Percentiles rank a stretch among this genome's conserved stretches.
These are phyloP conservation scores for Drosophila cardini DNA, from an alignment of 1,140 invertebrate species.

Conservation along the genomic window DNA sequence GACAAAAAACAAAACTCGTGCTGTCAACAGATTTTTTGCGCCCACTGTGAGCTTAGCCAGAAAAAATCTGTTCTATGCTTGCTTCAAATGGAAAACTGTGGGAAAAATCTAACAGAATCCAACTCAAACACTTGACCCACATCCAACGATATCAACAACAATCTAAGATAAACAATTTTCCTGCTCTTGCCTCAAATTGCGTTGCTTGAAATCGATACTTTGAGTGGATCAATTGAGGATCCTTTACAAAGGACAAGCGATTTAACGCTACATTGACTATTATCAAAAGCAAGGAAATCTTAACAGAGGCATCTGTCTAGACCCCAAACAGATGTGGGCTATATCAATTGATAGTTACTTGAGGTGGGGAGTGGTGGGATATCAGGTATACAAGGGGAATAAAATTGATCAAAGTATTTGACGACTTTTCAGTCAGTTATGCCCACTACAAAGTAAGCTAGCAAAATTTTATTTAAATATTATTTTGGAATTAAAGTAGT, in stretches of 20 bases:
- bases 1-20: slow-evolving; percentile 32
- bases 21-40: slow-evolving; percentile 27
- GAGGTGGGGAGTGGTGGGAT: slow-evolving; percentile 13
- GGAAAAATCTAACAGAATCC: slow-evolving; percentile 25
- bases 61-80: slow-evolving; percentile 36
- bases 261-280: slow-evolving; percentile 72
- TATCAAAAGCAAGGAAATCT: slow-evolving; percentile 36
- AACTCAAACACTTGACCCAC: slow-evolving; percentile 66
- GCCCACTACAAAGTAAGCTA: too few species aligned
- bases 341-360: slow-evolving; percentile 44
- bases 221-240: slow-evolving; percentile 40
- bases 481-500: background rate
- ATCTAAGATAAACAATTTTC: slow-evolving; percentile 25
- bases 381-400: too few species aligned
- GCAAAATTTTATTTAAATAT: background rate
- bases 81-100: slow-evolving; percentile 30
- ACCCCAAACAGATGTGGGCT: slow-evolving; percentile 53
- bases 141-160: slow-evolving; percentile 47
- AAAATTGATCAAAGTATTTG: too few species aligned
- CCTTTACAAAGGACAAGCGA: slow-evolving; percentile 31
- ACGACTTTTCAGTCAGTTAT: too few species aligned
- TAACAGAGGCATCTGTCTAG: slow-evolving; percentile 47
- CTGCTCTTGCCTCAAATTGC: slow-evolving; percentile 44
- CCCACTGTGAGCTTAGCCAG: slow-evolving; percentile 54
- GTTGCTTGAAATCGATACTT: slow-evolving; percentile 62